A percentile compares a stretch with the other conserved stretches of the same genome.
phyloP scores from a whole-genome alignment of 2,113 vertebrate genomes.

The Egretta garzetta region DNA sequence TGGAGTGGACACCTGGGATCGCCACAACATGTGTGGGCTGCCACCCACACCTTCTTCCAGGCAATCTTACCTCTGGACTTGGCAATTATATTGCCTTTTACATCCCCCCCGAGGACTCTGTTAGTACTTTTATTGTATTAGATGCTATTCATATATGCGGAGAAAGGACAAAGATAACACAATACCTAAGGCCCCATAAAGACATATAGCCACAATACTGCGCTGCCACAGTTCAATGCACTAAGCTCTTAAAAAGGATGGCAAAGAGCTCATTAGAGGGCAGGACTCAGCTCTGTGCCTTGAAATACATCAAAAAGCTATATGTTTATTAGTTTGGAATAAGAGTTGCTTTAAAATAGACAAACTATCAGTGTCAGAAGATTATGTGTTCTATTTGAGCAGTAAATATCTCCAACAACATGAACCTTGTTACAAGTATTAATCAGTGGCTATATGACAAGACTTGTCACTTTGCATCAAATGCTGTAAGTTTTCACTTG shows the following conservation, averaged over 20 bases:
- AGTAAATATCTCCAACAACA: constrained; percentile 16
- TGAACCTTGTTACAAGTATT: constrained; percentile 32
- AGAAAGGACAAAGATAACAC: neutral
- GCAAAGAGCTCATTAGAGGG: neutral
- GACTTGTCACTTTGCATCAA: constrained; percentile 34
- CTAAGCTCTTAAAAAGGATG: neutral
- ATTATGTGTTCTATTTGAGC: neutral
- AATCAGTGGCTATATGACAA: constrained; percentile 12
- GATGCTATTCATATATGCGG: neutral
- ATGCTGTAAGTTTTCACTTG: neutral
- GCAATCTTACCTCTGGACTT: neutral
- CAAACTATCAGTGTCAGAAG: neutral
- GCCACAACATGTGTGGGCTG: neutral
- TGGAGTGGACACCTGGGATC: neutral
- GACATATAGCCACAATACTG: neutral
- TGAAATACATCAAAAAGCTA: neutral
- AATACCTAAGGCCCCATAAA: neutral
- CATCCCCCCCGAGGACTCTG: neutral
- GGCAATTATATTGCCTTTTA: neutral
- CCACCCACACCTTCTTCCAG: neutral
- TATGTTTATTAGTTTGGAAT: neutral
- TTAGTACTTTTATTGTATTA: neutral
- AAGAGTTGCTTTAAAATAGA: neutral
- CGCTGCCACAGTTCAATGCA: neutral
- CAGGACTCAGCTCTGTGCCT: neutral